A percentile compares a stretch with the other conserved stretches of the same genome.
phyloP scores from a whole-genome alignment of 2,888 invertebrate genomes.

The Cosmopolites sordidus region DNA sequence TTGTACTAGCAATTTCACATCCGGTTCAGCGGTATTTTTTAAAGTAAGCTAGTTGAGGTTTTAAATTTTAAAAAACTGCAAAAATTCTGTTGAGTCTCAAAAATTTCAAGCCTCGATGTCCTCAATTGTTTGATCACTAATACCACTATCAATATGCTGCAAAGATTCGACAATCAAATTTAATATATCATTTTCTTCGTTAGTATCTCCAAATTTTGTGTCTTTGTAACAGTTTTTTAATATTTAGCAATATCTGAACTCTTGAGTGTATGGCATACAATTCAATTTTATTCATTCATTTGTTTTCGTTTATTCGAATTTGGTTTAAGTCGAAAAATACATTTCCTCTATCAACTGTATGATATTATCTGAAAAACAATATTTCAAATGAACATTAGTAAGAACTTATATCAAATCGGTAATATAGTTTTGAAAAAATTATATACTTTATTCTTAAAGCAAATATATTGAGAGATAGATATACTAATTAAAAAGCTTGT shows the following conservation, averaged over 20 bases:
- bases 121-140: slow-evolving; percentile 7
- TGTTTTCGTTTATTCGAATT: no score
- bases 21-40: background rate
- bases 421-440: no score
- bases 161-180: slow-evolving; percentile 9
- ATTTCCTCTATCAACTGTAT: no score
- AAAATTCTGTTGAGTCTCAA: slow-evolving; percentile 1
- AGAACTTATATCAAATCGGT: no score
- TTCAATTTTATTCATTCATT: slow-evolving; percentile 21
- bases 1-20: background rate
- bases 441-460: no score
- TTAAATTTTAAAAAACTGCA: background rate
- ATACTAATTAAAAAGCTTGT: no score
- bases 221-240: slow-evolving; percentile 9
- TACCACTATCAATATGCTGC: slow-evolving; percentile 12
- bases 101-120: slow-evolving; percentile 5
- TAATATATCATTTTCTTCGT: background rate
- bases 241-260: slow-evolving; percentile 15
- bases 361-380: no score
- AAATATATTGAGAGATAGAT: no score
- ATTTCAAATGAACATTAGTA: no score
- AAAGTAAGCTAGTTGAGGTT: no score
- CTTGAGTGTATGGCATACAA: slow-evolving; percentile 21
- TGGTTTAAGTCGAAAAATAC: no score
- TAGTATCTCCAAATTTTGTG: background rate